Evolutionary conservation across 2,797 vertebrate genomes (phyloP).

Genomic region (Halcyon leucocephala): DNA sequence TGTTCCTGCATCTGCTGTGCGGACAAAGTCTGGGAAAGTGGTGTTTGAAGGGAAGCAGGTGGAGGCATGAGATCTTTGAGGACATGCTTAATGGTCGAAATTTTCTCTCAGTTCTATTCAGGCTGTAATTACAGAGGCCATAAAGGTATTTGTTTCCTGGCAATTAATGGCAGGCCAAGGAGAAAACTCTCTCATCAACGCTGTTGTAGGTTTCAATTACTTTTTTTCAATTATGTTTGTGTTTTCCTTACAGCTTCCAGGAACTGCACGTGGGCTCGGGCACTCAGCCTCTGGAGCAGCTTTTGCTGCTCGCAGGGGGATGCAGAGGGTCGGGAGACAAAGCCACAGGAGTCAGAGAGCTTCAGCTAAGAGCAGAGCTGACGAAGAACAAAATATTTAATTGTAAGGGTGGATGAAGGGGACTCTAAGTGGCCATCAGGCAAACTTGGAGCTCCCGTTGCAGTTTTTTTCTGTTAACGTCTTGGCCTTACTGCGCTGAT

Average conservation of each 20-base stretch:
- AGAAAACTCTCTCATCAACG: constrained; percentile 9
- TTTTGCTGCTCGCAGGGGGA: neutral
- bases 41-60: neutral
- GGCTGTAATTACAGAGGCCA: constrained; percentile 27
- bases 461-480: neutral
- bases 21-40: neutral
- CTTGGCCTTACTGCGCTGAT: neutral
- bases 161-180: constrained; percentile 19
- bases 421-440: neutral
- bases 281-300: neutral
- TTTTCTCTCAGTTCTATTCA: neutral
- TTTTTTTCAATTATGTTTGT: constrained; percentile 22
- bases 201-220: constrained; percentile 14
- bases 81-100: neutral
- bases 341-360: neutral
- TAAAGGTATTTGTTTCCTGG: constrained; percentile 48
- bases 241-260: constrained; percentile 10
- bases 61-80: constrained; percentile 19
- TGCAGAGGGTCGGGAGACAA: neutral
- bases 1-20: neutral
- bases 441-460: neutral
- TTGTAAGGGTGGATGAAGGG: neutral
- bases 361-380: neutral
- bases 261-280: neutral
- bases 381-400: neutral